phyloP scores from a whole-genome alignment of 2,797 vertebrate species.

The Pterois miles region DNA sequence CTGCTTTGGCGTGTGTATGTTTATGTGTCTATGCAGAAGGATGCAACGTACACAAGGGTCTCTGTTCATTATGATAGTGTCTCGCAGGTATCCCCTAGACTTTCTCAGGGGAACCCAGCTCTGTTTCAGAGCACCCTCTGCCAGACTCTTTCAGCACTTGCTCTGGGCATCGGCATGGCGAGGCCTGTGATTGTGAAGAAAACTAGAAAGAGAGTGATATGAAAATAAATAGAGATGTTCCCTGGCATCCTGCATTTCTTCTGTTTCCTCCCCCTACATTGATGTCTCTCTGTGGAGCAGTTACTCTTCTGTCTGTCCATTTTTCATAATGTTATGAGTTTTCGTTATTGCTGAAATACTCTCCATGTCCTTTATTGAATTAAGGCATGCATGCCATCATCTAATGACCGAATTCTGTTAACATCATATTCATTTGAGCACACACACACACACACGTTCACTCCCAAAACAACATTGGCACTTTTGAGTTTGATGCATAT shows the following conservation, averaged over 20 bases:
- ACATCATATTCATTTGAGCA: conserved; percentile 8
- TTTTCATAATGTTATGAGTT: conserved; percentile 40
- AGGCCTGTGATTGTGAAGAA: conserved; percentile 61
- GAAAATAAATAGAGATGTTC: conserved; percentile 55
- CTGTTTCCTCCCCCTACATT: conserved; percentile 20
- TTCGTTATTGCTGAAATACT: conserved; percentile 14
- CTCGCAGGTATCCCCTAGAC: conserved; percentile 45
- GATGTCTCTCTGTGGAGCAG: conserved; percentile 29
- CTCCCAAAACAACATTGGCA: conserved; percentile 40
- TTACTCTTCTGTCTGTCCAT: conserved; percentile 27
- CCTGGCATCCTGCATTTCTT: conserved; percentile 40
- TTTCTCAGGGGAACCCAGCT: conserved; percentile 56
- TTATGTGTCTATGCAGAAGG: conserved; percentile 48
- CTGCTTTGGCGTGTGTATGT: conserved; percentile 20
- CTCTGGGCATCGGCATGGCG: conserved; percentile 50
- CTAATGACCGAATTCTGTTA: conserved; percentile 2
- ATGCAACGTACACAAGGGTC: conserved; percentile 60
- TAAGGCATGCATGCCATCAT: not conserved
- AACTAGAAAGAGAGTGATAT: conserved; percentile 36
- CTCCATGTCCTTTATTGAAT: conserved; percentile 10
- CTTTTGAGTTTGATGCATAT: conserved; percentile 67
- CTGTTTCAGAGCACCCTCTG: conserved; percentile 42
- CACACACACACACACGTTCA: conserved; percentile 16
- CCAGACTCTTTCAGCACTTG: conserved; percentile 65
- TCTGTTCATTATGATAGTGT: conserved; percentile 67